These are phyloP conservation scores for Leucophora obtusa DNA, from an alignment of 2,888 invertebrate species.

Conservation along the genomic window DNA sequence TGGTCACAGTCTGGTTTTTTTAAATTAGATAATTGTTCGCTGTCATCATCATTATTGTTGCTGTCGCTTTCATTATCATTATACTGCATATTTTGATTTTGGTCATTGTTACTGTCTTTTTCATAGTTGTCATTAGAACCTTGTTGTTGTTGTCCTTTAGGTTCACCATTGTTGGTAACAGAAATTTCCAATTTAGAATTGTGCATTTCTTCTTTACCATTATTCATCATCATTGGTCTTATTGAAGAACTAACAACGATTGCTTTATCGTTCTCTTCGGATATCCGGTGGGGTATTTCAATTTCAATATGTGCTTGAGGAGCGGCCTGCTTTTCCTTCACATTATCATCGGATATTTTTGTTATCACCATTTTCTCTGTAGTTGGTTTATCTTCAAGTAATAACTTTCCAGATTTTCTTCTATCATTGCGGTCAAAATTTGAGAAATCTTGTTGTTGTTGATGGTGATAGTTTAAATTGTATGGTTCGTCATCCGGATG, in stretches of 20 bases:
- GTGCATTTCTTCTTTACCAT: constrained; percentile 24
- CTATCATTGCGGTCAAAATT: constrained; percentile 28
- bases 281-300: constrained; percentile 68
- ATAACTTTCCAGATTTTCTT: constrained; percentile 35
- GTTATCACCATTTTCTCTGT: constrained; percentile 1
- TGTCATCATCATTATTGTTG: constrained; percentile 1
- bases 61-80: constrained; percentile 1
- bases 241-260: constrained; percentile 70
- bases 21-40: constrained; percentile 39
- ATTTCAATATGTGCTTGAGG: constrained; percentile 72
- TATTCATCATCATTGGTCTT: constrained; percentile 64
- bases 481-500: constrained; percentile 66
- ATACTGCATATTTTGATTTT: background rate
- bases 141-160: constrained; percentile 11
- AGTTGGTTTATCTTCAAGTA: constrained; percentile 24
- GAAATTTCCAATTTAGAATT: constrained; percentile 58
- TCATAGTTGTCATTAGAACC: background rate
- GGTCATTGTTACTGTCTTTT: background rate
- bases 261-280: constrained; percentile 66
- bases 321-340: constrained; percentile 28
- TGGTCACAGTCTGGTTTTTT: constrained; percentile 69
- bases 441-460: background rate
- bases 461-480: constrained; percentile 1
- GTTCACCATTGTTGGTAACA: constrained; percentile 45
- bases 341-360: constrained; percentile 15